Base-by-base conservation (phyloP, 1,140 invertebrate genomes). In the Drosophila kurseongensis region DNA sequence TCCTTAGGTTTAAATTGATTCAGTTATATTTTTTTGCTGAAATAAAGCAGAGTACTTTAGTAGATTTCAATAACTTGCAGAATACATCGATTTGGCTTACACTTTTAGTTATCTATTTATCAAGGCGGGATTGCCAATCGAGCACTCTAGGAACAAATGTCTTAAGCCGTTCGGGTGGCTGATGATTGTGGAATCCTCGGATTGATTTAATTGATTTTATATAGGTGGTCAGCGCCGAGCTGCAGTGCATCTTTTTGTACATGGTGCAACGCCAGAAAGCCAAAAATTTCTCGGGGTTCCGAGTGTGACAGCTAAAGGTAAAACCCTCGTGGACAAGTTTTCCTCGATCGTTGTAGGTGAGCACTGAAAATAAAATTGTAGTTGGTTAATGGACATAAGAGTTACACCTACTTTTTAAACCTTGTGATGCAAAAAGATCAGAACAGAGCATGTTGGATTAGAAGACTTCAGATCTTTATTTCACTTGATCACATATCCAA, bases 321-420 rank as follows among this genome's bases (percentile, higher is more conserved):
- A 77, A 62, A 5, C 75, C 71, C 4, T 66, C 27, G 44, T 88
- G 67, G 4, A 92, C 81, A 12, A 92, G 61, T 16, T 91, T 91
- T 0, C 91, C 91, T 6, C 91, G 77, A 51, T 74, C 84, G 40
- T 91, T 91, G 44, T 92, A 92, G 27, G 23, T 66, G 7, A 90
- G 72, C 7, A 52, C 77, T 77, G 59, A 8, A 82, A 29, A 27
- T 9, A 32, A 29, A 32, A 16, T 1, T 14, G 14, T 13, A 13
- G 45, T 75, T 55, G 56, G 60, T 44, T 14, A 1, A 32, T 2
- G 12, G 0, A 10, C 4, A 18, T 5, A 3, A 2, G 6, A 36
- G 9, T 14, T 4, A 10, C 1, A 74, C 75, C 60, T 83, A 78
- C 63, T 57, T 23, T 51, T 16, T 1, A 1, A 38, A 4, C 16